phyloP scores from a whole-genome alignment of 2,797 vertebrate species.

The Aeoliscus strigatus region DNA sequence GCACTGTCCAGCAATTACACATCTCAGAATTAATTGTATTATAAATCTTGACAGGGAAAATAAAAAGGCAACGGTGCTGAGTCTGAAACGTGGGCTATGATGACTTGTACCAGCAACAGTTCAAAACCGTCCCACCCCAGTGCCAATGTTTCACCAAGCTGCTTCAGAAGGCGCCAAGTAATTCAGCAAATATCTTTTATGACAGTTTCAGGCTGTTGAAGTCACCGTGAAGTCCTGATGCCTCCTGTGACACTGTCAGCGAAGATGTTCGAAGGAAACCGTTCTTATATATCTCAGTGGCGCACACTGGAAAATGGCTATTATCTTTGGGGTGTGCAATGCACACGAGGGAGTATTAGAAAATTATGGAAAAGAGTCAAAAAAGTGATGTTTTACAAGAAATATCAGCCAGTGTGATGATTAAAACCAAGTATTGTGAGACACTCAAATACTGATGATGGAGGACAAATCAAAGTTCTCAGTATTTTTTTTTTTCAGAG shows the following conservation, averaged over 20 bases:
- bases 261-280: too few species aligned
- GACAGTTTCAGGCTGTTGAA: too few species aligned
- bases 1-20: slow-evolving; percentile 66
- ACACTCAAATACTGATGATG: slow-evolving; percentile 11
- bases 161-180: slow-evolving; percentile 39
- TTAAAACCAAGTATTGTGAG: slow-evolving; percentile 4
- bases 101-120: slow-evolving; percentile 44
- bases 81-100: slow-evolving; percentile 52
- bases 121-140: slow-evolving; percentile 19
- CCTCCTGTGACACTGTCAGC: too few species aligned
- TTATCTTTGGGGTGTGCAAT: slow-evolving; percentile 23
- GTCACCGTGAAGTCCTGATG: slow-evolving; percentile 43
- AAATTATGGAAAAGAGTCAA: too few species aligned
- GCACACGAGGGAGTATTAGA: slow-evolving; percentile 20
- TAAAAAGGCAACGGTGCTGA: slow-evolving; percentile 51
- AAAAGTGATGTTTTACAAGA: slow-evolving; percentile 4
- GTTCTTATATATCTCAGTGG: slow-evolving; percentile 1
- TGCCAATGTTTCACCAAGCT: slow-evolving; percentile 19
- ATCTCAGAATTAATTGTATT: slow-evolving; percentile 65
- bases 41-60: slow-evolving; percentile 63
- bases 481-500: too few species aligned
- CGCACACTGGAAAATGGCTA: slow-evolving; percentile 12
- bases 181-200: slow-evolving; percentile 47
- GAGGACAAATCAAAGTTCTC: slow-evolving; percentile 11
- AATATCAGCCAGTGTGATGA: slow-evolving; percentile 6